Evolutionary conservation across 1,140 invertebrate genomes (phyloP).

Genomic region (Armadillidium nasatum): DNA sequence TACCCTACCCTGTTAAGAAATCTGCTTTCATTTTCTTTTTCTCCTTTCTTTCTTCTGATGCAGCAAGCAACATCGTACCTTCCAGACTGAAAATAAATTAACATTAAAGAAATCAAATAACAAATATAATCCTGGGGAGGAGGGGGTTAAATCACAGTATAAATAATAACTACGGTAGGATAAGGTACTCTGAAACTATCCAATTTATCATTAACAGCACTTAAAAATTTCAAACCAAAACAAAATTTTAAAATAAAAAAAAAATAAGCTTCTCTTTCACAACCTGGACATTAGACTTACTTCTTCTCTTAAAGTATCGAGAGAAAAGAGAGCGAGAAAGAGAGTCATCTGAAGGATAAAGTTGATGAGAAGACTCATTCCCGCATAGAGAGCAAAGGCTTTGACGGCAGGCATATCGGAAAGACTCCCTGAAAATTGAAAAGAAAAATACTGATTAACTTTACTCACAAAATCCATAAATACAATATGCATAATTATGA

Average conservation of each 20-base stretch:
- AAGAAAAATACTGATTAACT: not conserved
- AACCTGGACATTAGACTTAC: slow-evolving; percentile 4
- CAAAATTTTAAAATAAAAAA: no score
- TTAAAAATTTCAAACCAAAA: no score
- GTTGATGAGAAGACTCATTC: slow-evolving; percentile 58
- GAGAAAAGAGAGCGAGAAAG: slow-evolving; percentile 58
- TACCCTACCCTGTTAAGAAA: slow-evolving; percentile 40
- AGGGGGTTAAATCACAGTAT: no score
- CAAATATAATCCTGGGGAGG: no score
- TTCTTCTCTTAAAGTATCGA: slow-evolving; percentile 52
- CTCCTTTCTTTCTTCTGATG: slow-evolving; percentile 44
- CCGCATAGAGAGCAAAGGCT: slow-evolving; percentile 62
- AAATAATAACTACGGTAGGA: no score
- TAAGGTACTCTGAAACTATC: no score
- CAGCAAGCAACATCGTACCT: slow-evolving; percentile 56
- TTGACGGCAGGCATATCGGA: slow-evolving; percentile 61
- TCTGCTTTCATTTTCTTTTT: slow-evolving; percentile 36
- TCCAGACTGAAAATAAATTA: not conserved
- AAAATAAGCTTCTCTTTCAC: not conserved
- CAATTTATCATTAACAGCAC: no score
- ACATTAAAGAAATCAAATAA: no score
- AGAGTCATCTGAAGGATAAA: slow-evolving; percentile 61
- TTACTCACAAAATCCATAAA: not conserved
- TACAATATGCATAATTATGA: not conserved
- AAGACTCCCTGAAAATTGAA: slow-evolving; percentile 53